Conservation (phyloP, 2,888 invertebrate genomes). For the Drosophila leonis region DNA sequence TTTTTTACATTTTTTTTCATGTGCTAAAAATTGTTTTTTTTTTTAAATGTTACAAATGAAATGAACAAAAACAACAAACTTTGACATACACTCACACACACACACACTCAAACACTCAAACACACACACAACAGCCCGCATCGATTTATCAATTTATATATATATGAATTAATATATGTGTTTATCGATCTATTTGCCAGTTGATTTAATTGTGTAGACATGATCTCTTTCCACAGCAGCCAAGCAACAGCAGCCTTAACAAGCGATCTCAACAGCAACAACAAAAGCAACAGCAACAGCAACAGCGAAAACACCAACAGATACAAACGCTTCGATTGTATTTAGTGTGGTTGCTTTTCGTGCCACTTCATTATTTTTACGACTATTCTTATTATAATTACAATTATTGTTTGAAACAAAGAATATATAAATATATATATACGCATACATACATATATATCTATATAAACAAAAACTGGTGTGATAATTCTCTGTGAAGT, state of each 20-base stretch:
- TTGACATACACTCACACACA: conserved; percentile 1
- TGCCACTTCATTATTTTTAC: conserved; percentile 3
- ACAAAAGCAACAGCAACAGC: conserved; percentile 35
- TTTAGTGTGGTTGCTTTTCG: conserved; percentile 58
- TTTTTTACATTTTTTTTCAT: conserved; percentile 52
- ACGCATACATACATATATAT: background rate
- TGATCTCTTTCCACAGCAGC: conserved; percentile 74
- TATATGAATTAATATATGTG: conserved; percentile 4
- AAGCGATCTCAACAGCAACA: conserved; percentile 51
- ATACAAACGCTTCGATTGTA: conserved; percentile 57
- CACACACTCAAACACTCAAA: conserved; percentile 1
- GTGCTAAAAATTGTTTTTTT: conserved; percentile 35
- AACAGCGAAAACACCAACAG: conserved; percentile 51
- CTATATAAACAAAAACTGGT: conserved; percentile 33
- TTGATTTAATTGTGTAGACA: conserved; percentile 77
- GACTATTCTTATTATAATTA: conserved; percentile 4
- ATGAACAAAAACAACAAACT: background rate
- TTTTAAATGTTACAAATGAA: conserved; percentile 14
- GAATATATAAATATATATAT: background rate
- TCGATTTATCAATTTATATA: conserved; percentile 11
- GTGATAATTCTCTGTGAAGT: conserved; percentile 57
- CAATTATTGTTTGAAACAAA: conserved; percentile 24
- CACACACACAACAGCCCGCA: background rate
- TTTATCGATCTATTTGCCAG: conserved; percentile 26
- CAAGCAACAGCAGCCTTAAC: conserved; percentile 61